Percentiles rank a stretch among this genome's conserved stretches.
Conservation (phyloP, 2,888 invertebrate genomes). For the Rhamphomyia laevipes region DNA sequence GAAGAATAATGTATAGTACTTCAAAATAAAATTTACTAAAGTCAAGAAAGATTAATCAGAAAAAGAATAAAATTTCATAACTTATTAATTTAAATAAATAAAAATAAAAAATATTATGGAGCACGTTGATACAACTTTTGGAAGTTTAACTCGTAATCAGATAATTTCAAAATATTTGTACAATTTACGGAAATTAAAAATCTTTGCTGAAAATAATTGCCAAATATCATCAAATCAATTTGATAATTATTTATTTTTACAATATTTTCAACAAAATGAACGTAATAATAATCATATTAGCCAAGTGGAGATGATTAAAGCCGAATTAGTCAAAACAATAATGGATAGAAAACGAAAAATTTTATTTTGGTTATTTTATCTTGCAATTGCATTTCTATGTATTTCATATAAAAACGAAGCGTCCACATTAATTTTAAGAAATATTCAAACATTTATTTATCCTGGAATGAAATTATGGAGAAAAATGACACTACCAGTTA, state of each 20-base stretch:
- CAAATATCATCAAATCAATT: slow-evolving; percentile 53
- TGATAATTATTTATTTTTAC: slow-evolving; percentile 43
- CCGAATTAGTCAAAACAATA: slow-evolving; percentile 37
- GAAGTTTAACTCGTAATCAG: slow-evolving; percentile 30
- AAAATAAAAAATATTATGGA: too few relatives aligned
- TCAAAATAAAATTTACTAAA: too few relatives aligned
- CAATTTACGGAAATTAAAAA: slow-evolving; percentile 46
- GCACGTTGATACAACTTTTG: slow-evolving; percentile 16
- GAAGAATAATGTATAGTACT: too few relatives aligned
- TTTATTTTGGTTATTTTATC: slow-evolving; percentile 31
- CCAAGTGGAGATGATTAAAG: slow-evolving; percentile 31
- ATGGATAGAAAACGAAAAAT: slow-evolving; percentile 34
- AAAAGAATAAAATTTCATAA: too few relatives aligned
- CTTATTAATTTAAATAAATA: too few relatives aligned
- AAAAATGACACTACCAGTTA: slow-evolving; percentile 61
- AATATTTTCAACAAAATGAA: slow-evolving; percentile 37
- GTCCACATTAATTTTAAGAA: slow-evolving; percentile 53
- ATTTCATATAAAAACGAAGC: slow-evolving; percentile 48
- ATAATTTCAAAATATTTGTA: slow-evolving; percentile 42
- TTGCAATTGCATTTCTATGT: slow-evolving; percentile 9
- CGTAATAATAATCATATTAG: slow-evolving; percentile 9
- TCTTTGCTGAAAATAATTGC: slow-evolving; percentile 43
- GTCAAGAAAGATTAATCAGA: too few relatives aligned
- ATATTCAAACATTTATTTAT: slow-evolving; percentile 69
- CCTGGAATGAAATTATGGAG: slow-evolving; percentile 64